phyloP scores from a whole-genome alignment of 37 sponge, comb jelly and placozoan genomes.

The Chondrosia reniformis region DNA sequence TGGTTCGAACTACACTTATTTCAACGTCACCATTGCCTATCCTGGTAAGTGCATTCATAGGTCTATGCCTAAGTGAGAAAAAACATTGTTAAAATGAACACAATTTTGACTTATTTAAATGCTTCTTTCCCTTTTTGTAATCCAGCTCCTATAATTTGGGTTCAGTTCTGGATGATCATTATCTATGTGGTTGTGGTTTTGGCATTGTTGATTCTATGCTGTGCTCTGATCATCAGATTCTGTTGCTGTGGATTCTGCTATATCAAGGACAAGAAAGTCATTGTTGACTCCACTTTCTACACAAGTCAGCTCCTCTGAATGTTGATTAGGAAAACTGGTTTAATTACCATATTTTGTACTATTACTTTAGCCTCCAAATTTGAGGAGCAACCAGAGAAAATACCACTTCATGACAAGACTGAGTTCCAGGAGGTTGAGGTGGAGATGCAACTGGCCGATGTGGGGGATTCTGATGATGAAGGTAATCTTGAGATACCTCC shows the following conservation, averaged over 20 bases:
- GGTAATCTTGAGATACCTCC: neutral
- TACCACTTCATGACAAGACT: constrained; percentile 11
- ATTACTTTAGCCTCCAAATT: constrained; percentile 4
- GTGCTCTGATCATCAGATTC: neutral
- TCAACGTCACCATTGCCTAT: neutral
- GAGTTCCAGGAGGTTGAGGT: constrained; percentile 20
- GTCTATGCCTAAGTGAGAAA: neutral
- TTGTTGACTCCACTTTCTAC: constrained; percentile 13
- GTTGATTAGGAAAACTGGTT: too few relatives aligned
- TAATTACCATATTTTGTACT: too few relatives aligned
- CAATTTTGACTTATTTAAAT: too few relatives aligned
- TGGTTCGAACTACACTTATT: neutral
- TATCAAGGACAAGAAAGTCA: constrained; percentile 2
- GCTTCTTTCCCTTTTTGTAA: too few relatives aligned
- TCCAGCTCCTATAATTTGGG: constrained; percentile 1
- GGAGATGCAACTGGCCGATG: constrained; percentile 8
- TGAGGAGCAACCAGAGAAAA: neutral
- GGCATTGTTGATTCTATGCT: neutral
- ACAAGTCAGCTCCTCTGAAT: neutral
- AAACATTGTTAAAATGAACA: too few relatives aligned
- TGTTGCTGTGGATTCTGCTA: constrained; percentile 10
- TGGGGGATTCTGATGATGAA: neutral
- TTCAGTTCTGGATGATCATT: constrained; percentile 17
- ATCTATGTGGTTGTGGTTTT: constrained; percentile 8
- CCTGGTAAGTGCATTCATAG: neutral